phyloP scores from a whole-genome alignment of 2,888 invertebrate genomes.

The Drosophila tripunctata region DNA sequence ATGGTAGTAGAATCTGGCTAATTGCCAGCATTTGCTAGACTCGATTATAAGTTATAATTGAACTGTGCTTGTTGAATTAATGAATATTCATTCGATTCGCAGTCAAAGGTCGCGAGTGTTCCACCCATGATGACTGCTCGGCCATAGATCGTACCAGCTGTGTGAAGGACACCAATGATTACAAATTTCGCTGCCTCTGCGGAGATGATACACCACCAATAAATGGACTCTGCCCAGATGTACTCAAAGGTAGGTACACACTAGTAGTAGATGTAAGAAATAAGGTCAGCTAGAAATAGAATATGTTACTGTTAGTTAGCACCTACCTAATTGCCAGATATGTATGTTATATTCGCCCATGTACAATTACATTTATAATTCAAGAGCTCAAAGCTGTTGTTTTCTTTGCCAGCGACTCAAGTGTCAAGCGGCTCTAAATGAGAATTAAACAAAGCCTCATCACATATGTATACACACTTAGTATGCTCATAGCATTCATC shows the following conservation, averaged over 20 bases:
- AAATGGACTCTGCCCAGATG: slow-evolving; percentile 88
- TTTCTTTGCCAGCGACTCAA: slow-evolving; percentile 45
- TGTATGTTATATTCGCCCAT: no score
- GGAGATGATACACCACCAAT: slow-evolving; percentile 88
- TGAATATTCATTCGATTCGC: slow-evolving; percentile 30
- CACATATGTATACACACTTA: slow-evolving; percentile 8
- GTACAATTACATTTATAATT: slow-evolving; percentile 62
- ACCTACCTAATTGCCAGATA: slow-evolving; percentile 60
- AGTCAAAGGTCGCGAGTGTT: slow-evolving; percentile 87
- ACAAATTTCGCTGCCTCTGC: slow-evolving; percentile 88
- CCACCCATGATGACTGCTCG: slow-evolving; percentile 87
- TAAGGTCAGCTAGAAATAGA: slow-evolving; percentile 8
- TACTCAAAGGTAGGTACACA: slow-evolving; percentile 86
- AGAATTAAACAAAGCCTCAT: slow-evolving; percentile 75
- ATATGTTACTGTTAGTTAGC: slow-evolving; percentile 15
- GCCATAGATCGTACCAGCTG: slow-evolving; percentile 88
- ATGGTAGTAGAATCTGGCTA: neutral
- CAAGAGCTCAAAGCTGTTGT: slow-evolving; percentile 34
- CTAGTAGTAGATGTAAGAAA: neutral
- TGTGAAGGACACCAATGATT: slow-evolving; percentile 87
- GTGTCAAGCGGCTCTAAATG: slow-evolving; percentile 61
- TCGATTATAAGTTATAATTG: neutral
- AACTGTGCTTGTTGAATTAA: neutral
- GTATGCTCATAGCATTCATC: neutral
- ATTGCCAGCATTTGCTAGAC: neutral